Evolutionary conservation across 2,113 vertebrate genomes (phyloP).

Genomic region (Malurus cyaneus): DNA sequence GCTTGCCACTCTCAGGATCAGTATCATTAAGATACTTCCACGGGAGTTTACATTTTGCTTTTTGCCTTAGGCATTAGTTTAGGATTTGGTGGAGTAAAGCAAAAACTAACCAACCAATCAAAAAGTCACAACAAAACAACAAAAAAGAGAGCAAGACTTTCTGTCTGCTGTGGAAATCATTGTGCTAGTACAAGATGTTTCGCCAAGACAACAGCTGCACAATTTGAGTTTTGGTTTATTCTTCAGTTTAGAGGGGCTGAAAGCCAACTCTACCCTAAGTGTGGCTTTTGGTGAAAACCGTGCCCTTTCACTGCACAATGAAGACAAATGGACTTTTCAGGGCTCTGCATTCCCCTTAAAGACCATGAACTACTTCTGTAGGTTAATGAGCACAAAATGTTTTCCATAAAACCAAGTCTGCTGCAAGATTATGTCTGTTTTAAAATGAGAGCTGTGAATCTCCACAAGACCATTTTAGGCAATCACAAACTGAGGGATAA

Average conservation of each 20-base stretch:
- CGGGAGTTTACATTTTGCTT: background rate
- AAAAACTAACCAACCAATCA: background rate
- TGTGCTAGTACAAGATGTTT: background rate
- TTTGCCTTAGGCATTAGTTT: background rate
- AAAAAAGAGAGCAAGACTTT: background rate
- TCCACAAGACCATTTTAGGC: background rate
- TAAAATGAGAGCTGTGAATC: background rate
- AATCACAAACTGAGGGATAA: background rate
- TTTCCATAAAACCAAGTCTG: background rate
- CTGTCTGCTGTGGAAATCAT: background rate
- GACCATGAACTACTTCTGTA: background rate
- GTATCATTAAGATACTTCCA: background rate
- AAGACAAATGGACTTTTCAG: background rate
- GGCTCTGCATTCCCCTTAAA: fast-evolving
- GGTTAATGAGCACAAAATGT: background rate
- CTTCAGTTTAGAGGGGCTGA: background rate
- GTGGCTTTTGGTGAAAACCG: background rate
- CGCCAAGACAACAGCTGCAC: background rate
- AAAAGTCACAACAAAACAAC: background rate
- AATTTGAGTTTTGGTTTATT: background rate
- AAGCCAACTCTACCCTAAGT: background rate
- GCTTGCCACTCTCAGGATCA: background rate
- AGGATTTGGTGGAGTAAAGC: background rate
- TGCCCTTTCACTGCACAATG: background rate
- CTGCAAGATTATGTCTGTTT: background rate